Percentiles rank a stretch among this genome's conserved stretches.
These are phyloP conservation scores for Vanessa atalanta DNA, from an alignment of 1,140 invertebrate genomes.

Conservation along the genomic window DNA sequence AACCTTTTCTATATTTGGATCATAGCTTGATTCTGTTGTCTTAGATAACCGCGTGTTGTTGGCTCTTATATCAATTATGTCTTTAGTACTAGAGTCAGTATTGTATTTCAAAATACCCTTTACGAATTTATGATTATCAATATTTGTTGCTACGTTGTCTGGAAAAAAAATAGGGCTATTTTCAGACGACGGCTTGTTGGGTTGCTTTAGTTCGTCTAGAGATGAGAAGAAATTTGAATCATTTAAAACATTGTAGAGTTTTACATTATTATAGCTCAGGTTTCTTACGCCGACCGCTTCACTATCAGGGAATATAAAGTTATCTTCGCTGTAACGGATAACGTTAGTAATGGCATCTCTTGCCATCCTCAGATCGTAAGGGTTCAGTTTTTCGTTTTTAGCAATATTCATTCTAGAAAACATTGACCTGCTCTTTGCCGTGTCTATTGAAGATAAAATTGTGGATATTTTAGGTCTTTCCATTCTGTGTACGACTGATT, in stretches of 20 bases:
- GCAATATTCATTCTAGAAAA: conserved; percentile 49
- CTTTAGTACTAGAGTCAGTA: conserved; percentile 6
- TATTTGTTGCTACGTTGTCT: not conserved
- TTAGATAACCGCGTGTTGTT: not conserved
- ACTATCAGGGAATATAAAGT: conserved; percentile 33
- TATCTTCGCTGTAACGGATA: conserved; percentile 22
- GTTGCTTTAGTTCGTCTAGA: conserved; percentile 41
- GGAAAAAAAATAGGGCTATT: conserved; percentile 40
- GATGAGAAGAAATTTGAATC: conserved; percentile 53
- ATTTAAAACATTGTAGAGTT: conserved; percentile 49
- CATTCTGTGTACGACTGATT: conserved; percentile 51
- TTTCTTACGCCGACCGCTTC: conserved; percentile 19
- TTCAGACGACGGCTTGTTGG: conserved; percentile 24
- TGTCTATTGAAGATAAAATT: conserved; percentile 52
- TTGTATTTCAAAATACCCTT: conserved; percentile 45
- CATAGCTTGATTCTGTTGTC: conserved; percentile 19
- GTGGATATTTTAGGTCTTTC: conserved; percentile 59
- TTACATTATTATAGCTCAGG: conserved; percentile 35
- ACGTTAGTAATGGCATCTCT: conserved; percentile 48
- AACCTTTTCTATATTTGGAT: conserved; percentile 42
- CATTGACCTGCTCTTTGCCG: conserved; percentile 41
- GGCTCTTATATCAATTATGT: not conserved
- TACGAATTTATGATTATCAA: conserved; percentile 36
- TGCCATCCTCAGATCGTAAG: conserved; percentile 49
- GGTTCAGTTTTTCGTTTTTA: conserved; percentile 39